phyloP scores from a whole-genome alignment of 2,113 vertebrate species.

The Psilopsiagon aymara region DNA sequence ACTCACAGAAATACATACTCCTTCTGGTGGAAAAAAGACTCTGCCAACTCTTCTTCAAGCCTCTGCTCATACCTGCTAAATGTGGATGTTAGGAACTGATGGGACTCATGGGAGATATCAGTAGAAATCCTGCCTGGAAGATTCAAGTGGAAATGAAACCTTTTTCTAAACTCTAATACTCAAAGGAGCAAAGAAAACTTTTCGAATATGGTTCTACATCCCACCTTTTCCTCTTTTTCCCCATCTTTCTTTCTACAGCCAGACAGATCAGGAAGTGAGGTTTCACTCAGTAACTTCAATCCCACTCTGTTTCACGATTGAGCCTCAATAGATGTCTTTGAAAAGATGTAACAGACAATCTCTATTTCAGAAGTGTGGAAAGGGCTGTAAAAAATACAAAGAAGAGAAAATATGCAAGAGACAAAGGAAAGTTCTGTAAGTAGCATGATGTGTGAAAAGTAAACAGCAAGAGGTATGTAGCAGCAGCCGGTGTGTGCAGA shows the following conservation, averaged over 20 bases:
- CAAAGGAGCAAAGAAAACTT: not conserved
- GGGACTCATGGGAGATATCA: not conserved
- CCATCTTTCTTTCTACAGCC: not conserved
- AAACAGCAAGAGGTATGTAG: not conserved
- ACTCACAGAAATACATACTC: slow-evolving; percentile 17
- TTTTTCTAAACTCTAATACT: not conserved
- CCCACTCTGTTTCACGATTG: not conserved
- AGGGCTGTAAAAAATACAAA: not conserved
- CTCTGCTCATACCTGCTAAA: slow-evolving; percentile 22
- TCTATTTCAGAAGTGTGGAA: not conserved
- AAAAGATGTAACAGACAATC: not conserved
- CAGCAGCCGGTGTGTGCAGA: not conserved
- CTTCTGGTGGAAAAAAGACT: slow-evolving; percentile 26
- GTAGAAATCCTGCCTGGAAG: slow-evolving; percentile 22
- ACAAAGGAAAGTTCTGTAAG: not conserved
- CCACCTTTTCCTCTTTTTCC: not conserved
- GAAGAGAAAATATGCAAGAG: not conserved
- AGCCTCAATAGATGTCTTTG: not conserved
- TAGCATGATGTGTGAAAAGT: not conserved
- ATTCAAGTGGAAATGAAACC: slow-evolving; percentile 30
- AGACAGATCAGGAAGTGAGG: not conserved
- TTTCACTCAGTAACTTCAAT: not conserved
- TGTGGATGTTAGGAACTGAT: slow-evolving; percentile 22
- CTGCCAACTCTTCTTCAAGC: slow-evolving; percentile 30
- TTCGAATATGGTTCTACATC: not conserved